Evolutionary conservation across 1,140 invertebrate genomes (phyloP), one percentile per base, ranked within the genome.

Genomic region (Drosophila teissieri): DNA sequence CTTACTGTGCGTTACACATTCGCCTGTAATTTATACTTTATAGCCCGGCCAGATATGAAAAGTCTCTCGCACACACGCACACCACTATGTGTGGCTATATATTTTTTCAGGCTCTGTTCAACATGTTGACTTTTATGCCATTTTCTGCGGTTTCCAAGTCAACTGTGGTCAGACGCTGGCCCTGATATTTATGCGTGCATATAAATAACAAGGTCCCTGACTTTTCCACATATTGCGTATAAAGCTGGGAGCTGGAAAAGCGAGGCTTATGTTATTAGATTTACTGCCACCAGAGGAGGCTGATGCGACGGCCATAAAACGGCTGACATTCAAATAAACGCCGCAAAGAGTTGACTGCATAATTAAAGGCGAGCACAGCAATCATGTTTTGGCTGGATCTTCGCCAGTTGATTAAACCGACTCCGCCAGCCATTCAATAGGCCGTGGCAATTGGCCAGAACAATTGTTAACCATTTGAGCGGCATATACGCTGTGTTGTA

Each of bases 11-110:
- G 73, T 72, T 89, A 73, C 76, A 82, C 80, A 89, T 89, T 89
- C 80, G 80, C 77, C 77, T 62, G 84, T 90, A 89, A 89, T 90
- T 89, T 90, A 89, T 89, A 90, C 84, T 89, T 89, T 89, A 89
- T 89, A 89, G 84, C 84, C 69, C 17, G 60, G 61, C 61, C 74
- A 89, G 84, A 89, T 89, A 89, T 89, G 85, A 89, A 89, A 89
- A 89, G 84, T 89, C 84, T 56, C 78, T 37, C 58, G 49, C 49
- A 67, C 54, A 57, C 39, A 64, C 48, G 31, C 22, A 46, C 22
- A 24, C 22, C 48, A 36, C 55, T 80, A 83, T 80, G 65, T 51
- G 68, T 36, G 52, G 84, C 80, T 57, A 82, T 90, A 84, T 88
- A n/a, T 89, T 88, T 88, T 89, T 89, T 57, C 84, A 78, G 77